Evolutionary conservation across 1,140 invertebrate species (phyloP), one percentile per base, ranked within the genome.

Genomic region (Pseudomyrmex flavicornis): DNA sequence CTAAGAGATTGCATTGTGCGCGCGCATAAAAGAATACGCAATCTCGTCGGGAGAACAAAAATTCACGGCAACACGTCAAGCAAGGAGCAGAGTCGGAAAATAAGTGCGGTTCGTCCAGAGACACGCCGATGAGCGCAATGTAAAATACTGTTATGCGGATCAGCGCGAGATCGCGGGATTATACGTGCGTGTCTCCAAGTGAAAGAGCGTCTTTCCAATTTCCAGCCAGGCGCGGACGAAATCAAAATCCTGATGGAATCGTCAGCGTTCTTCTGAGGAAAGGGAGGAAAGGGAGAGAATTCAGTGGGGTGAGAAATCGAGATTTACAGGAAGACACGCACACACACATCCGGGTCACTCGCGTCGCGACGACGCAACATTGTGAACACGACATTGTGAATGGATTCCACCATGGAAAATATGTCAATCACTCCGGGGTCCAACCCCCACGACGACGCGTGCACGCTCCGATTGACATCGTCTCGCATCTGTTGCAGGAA

Each of bases 401-500:
- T 91, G 88, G 87, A 91, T 86, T 86, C 44, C 87, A 89, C 89
- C 86, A 88, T 88, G 89, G 90, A 94, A 93, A 94, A 93, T 93
- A 93, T 93, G 93, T 94, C 93, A 93, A 93, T 94, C 92, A 94
- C 22, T 75, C 22, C 58, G 50, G 35, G 35, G 12, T 35, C 85
- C 75, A 89, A 91, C 86, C 90, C 66, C 90, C 35, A 35, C 65
- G 88, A 15, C 63, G 59, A 15, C 63, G 59, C 80, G 85, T 89
- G 85, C 88, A 89, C 87, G 89, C 92, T 92, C 90, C 90, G 86
- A 88, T 90, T 93, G 89, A 87, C 89, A 90, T 76, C 61, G 79
- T 84, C 80, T 85, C 91, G 91, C 92, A 93, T 93, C 92, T 93
- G 92, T 93, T 93, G 89, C 91, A 82, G 66, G 80, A 89, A 88